Evolutionary conservation across 2,888 invertebrate genomes (phyloP).

Genomic region (Lucinisca nassula): DNA sequence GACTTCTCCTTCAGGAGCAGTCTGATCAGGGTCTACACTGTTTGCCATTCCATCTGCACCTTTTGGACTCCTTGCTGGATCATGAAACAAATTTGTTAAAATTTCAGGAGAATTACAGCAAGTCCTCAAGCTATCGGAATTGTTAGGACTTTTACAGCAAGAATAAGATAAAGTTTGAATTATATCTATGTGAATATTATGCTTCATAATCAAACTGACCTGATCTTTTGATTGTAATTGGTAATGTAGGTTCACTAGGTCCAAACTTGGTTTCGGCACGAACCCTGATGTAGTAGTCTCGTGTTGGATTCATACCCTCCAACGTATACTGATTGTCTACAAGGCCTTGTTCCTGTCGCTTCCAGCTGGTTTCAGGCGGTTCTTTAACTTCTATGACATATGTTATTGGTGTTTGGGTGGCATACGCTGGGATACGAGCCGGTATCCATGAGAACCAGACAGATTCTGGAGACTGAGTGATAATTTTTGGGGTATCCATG

Average conservation of each 20-base stretch:
- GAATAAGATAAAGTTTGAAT: too few species aligned
- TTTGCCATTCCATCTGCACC: too few species aligned
- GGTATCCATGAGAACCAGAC: slow-evolving; percentile 98
- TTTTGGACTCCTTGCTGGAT: too few species aligned
- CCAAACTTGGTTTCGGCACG: slow-evolving; percentile 99
- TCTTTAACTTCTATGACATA: slow-evolving; percentile 93
- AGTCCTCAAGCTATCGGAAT: too few species aligned
- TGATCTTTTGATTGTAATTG: slow-evolving; percentile 89
- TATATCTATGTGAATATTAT: too few species aligned
- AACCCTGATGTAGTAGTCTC: slow-evolving; percentile 98
- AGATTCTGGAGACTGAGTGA: slow-evolving; percentile 96
- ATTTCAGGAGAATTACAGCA: too few species aligned
- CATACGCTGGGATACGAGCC: slow-evolving; percentile 94
- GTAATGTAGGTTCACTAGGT: slow-evolving; percentile 98
- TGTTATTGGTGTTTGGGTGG: slow-evolving; percentile 94
- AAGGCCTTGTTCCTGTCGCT: slow-evolving; percentile 67
- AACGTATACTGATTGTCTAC: slow-evolving; percentile 76
- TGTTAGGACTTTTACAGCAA: too few species aligned
- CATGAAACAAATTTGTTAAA: too few species aligned
- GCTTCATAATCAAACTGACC: too few species aligned
- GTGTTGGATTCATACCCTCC: slow-evolving; percentile 93
- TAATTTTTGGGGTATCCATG: slow-evolving; percentile 96
- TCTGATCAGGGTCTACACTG: too few species aligned
- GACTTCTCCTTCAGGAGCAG: too few species aligned
- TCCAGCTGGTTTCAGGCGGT: slow-evolving; percentile 75